These are phyloP conservation scores for Drosophila sulfurigaster DNA, from an alignment of 1,140 invertebrate species.

Conservation along the genomic window DNA sequence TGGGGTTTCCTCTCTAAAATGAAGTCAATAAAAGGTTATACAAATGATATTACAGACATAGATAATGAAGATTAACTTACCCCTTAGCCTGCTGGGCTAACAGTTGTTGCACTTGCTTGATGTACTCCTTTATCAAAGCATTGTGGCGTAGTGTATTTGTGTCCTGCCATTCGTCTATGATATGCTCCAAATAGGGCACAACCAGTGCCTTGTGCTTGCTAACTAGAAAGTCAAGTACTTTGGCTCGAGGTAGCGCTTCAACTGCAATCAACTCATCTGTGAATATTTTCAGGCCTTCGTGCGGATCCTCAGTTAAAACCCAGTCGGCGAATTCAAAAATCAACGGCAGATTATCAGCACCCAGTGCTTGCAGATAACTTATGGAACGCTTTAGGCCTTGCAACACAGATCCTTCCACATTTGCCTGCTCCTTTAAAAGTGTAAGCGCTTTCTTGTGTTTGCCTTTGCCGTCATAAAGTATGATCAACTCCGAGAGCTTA, in stretches of 20 bases:
- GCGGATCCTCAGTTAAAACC: constrained; percentile 94
- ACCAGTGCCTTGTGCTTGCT: constrained; percentile 92
- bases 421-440: constrained; percentile 92
- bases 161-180: constrained; percentile 96
- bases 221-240: constrained; percentile 95
- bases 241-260: constrained; percentile 93
- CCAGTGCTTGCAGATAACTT: constrained; percentile 96
- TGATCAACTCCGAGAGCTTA: constrained; percentile 97
- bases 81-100: constrained; percentile 43
- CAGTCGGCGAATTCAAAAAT: constrained; percentile 98
- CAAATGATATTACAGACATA: neutral
- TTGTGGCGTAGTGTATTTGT: constrained; percentile 95
- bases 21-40: neutral
- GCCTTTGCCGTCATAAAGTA: constrained; percentile 97
- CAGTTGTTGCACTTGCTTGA: constrained; percentile 87
- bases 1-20: constrained; percentile 39
- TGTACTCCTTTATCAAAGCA: constrained; percentile 94
- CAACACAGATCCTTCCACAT: constrained; percentile 89
- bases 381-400: constrained; percentile 94
- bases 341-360: constrained; percentile 93
- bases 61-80: constrained; percentile 24
- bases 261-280: constrained; percentile 96
- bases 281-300: constrained; percentile 97
- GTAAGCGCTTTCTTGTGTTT: constrained; percentile 96
- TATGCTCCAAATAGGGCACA: constrained; percentile 97